These are phyloP conservation scores for Phlogophora meticulosa DNA, from an alignment of 2,888 invertebrate species.

Conservation along the genomic window DNA sequence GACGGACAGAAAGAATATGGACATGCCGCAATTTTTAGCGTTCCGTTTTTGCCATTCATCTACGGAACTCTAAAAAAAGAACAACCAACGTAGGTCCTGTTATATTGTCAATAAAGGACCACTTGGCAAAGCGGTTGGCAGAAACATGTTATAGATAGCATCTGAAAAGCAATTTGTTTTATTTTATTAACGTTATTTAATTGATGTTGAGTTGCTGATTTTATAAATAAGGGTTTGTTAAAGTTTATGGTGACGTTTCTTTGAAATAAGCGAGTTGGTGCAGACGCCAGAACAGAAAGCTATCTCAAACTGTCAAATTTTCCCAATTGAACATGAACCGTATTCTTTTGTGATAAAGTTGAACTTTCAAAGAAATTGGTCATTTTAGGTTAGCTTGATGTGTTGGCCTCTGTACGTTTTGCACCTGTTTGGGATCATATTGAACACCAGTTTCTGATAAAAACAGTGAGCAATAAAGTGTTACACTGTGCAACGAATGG, in stretches of 20 bases:
- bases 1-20: too few relatives aligned
- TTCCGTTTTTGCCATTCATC: too few relatives aligned
- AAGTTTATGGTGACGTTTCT: constrained; percentile 43
- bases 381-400: too few relatives aligned
- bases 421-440: constrained; percentile 46
- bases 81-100: constrained; percentile 44
- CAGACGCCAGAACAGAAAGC: too few relatives aligned
- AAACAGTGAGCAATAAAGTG: constrained; percentile 31
- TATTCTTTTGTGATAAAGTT: too few relatives aligned
- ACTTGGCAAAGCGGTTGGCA: constrained; percentile 45
- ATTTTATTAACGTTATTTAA: constrained; percentile 51
- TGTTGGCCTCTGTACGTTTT: too few relatives aligned
- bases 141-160: constrained; percentile 54
- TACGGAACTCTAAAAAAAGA: constrained; percentile 35
- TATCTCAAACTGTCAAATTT: too few relatives aligned
- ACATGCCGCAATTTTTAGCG: too few relatives aligned
- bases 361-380: too few relatives aligned
- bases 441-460: constrained; percentile 25
- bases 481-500: constrained; percentile 26
- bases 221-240: constrained; percentile 41
- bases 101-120: constrained; percentile 45
- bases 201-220: constrained; percentile 47
- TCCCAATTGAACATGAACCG: too few relatives aligned
- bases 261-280: constrained; percentile 32
- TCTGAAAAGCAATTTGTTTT: constrained; percentile 52